Percentiles rank a stretch among this genome's conserved stretches.
phyloP scores from a whole-genome alignment of 2,797 vertebrate species.

The Chelonia mydas region DNA sequence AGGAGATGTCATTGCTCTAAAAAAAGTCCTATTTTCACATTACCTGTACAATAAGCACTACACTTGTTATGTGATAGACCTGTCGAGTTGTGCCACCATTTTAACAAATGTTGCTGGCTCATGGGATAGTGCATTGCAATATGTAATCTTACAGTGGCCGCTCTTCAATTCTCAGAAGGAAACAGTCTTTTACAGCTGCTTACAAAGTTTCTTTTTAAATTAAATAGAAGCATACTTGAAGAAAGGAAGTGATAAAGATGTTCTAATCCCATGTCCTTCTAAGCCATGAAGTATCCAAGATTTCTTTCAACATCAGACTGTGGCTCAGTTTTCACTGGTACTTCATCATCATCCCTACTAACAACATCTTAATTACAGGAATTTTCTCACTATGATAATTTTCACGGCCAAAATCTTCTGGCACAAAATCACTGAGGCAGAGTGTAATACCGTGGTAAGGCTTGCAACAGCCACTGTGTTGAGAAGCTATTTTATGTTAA shows the following conservation, averaged over 20 bases:
- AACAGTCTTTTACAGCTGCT: background rate
- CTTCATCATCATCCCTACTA: background rate
- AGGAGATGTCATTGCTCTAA: background rate
- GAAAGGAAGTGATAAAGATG: background rate
- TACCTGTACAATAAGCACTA: background rate
- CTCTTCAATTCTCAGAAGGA: background rate
- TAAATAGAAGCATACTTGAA: accelerated
- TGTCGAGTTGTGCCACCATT: background rate
- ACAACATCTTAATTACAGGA: background rate
- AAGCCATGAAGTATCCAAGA: background rate
- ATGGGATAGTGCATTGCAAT: background rate
- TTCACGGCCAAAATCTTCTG: slow-evolving; percentile 65
- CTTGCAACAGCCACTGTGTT: slow-evolving; percentile 51
- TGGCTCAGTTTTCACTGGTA: background rate
- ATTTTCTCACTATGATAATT: background rate
- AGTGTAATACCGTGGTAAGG: slow-evolving; percentile 53
- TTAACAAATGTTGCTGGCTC: background rate
- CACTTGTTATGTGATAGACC: background rate
- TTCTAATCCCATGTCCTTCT: background rate
- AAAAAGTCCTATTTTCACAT: background rate
- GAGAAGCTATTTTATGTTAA: slow-evolving; percentile 60
- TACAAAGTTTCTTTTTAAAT: background rate
- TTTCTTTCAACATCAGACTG: background rate
- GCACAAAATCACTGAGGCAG: slow-evolving; percentile 52
- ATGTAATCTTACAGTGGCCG: background rate